Evolutionary conservation across 1,140 invertebrate species (phyloP), one percentile per base, ranked within the genome.

Genomic region (Heliconius melpomene): DNA sequence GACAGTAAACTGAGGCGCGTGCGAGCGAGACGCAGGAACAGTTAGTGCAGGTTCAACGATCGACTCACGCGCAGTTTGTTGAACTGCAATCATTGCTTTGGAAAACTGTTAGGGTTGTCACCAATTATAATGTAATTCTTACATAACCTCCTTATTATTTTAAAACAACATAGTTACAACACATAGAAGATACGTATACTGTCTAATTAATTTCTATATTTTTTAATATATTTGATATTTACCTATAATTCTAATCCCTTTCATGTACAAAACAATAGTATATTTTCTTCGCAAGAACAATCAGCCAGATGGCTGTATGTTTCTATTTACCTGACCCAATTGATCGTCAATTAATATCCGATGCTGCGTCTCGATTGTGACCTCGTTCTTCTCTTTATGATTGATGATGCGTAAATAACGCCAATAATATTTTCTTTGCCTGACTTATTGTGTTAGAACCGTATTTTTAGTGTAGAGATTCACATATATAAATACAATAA

Each of bases 1-100:
- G 60, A 11, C 73, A 75, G 46, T 75, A 66, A 74, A 60, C 36
- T 70, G 71, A 32, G 74, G 23, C 71, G 83, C 9, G 91, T 82
- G 84, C 71, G 88, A 92, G 88, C 75, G 84, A 84, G 92, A 93
- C 40, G 79, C 72, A 80, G 36, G 87, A 90, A 91, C 87, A 85
- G 90, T 91, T 90, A 88, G 90, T 90, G 83, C 82, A 92, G 90
- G 92, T 93, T 93, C 92, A 93, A 93, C 86, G 92, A 88, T 92
- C 91, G 90, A 89, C 89, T 93, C 90, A 82, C 76, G 90, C 92
- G 91, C 91, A 93, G 92, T 93, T 93, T 93, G 90, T 93, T 93
- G 92, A 93, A 93, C 92, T 91, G 88, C 87, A 90, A 91, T 91
- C 90, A 91, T 90, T 91, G 88, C 92, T 92, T 91, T 90, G 90